phyloP scores from a whole-genome alignment of 2,888 invertebrate genomes.

The Aphodius sticticus region DNA sequence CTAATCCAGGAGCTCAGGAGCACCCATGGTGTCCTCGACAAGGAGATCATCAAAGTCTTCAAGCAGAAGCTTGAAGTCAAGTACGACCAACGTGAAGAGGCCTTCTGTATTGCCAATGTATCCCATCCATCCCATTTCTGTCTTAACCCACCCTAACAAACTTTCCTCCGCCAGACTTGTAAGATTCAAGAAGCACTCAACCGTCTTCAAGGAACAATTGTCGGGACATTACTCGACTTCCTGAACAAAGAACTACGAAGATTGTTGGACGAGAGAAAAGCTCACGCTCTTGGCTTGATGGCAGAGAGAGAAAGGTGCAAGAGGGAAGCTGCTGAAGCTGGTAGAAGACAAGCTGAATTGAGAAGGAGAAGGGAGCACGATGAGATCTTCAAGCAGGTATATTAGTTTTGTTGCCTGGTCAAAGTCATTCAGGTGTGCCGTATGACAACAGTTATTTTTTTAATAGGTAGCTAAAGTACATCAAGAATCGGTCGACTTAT shows the following conservation, averaged over 20 bases:
- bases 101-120: slow-evolving; percentile 40
- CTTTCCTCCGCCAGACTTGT: slow-evolving; percentile 58
- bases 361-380: slow-evolving; percentile 77
- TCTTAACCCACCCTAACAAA: neutral
- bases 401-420: neutral
- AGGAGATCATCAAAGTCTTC: slow-evolving; percentile 58
- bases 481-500: slow-evolving; percentile 68
- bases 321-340: slow-evolving; percentile 83
- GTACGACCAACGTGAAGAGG: slow-evolving; percentile 54
- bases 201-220: slow-evolving; percentile 75
- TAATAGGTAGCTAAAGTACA: slow-evolving; percentile 65
- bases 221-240: slow-evolving; percentile 76
- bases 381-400: slow-evolving; percentile 77
- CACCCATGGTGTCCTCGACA: slow-evolving; percentile 70
- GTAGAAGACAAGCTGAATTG: slow-evolving; percentile 79
- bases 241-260: slow-evolving; percentile 80
- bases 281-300: slow-evolving; percentile 80
- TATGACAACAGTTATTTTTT: slow-evolving; percentile 11
- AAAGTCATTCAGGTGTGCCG: neutral
- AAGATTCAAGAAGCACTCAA: slow-evolving; percentile 70
- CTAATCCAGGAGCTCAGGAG: slow-evolving; percentile 76
- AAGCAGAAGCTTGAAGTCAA: slow-evolving; percentile 51
- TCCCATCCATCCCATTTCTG: neutral
- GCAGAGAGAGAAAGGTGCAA: slow-evolving; percentile 79
- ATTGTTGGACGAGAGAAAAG: slow-evolving; percentile 78